Conservation (phyloP, 30 jellyfish, hydroid and myxozoan species). For the Sanderia malayensis region DNA sequence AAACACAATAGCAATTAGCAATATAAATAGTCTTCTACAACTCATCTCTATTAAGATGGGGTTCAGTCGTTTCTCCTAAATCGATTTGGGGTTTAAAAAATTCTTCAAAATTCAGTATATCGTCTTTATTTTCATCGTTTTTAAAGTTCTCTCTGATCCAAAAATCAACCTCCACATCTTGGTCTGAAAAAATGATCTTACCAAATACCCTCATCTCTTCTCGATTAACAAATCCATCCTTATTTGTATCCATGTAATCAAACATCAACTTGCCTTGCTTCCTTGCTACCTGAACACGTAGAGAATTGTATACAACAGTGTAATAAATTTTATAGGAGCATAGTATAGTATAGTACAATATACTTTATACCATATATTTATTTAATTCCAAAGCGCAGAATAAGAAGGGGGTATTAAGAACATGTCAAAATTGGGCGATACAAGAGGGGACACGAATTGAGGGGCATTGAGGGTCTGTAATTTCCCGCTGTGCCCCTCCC, state of each 20-base stretch:
- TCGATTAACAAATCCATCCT: conserved; percentile 41
- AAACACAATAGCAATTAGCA: too few species aligned
- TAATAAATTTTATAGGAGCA: too few species aligned
- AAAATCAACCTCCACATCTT: conserved; percentile 26
- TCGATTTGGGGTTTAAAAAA: conserved; percentile 44
- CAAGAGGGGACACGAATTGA: neutral
- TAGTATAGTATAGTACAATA: too few species aligned
- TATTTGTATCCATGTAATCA: conserved; percentile 46
- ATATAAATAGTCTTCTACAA: too few species aligned
- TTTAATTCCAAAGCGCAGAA: too few species aligned
- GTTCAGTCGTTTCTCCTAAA: conserved; percentile 1
- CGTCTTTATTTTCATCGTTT: conserved; percentile 46
- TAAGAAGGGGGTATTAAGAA: too few species aligned
- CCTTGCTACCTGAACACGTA: conserved; percentile 38
- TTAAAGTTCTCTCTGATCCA: conserved; percentile 53
- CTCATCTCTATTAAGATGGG: conserved; percentile 1
- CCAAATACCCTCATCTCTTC: conserved; percentile 56
- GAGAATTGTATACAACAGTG: too few species aligned
- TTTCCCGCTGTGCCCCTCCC: neutral
- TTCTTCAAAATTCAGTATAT: conserved; percentile 35
- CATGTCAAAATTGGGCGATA: neutral
- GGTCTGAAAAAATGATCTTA: conserved; percentile 31
- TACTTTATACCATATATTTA: too few species aligned
- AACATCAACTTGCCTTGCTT: conserved; percentile 51
- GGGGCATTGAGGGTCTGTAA: neutral